Conservation (phyloP, 2,888 invertebrate genomes). For the Oxytorus armatus region DNA sequence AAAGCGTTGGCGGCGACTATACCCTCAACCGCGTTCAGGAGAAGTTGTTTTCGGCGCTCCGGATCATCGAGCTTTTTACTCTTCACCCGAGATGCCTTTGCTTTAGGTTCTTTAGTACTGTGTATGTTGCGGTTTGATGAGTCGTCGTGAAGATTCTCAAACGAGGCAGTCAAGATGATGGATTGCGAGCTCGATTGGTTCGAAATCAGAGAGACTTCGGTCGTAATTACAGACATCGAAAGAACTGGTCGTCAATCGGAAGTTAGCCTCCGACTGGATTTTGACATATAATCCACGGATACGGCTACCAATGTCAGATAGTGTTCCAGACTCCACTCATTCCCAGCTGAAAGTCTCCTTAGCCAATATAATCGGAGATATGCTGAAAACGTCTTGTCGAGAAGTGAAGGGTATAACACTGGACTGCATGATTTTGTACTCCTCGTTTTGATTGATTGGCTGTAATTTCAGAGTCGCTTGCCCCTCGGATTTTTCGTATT, state of each 20-base stretch:
- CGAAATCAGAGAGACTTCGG: conserved; percentile 85
- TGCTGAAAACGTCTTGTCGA: conserved; percentile 86
- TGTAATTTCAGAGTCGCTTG: conserved; percentile 85
- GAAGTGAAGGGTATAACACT: conserved; percentile 89
- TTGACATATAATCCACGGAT: too few relatives aligned
- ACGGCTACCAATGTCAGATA: background rate
- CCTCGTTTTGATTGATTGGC: conserved; percentile 85
- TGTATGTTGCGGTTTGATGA: conserved; percentile 1
- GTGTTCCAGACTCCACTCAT: conserved; percentile 67
- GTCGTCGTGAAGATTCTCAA: conserved; percentile 69
- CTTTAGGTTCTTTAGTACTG: conserved; percentile 43
- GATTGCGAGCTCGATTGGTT: conserved; percentile 85
- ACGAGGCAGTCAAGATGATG: conserved; percentile 83
- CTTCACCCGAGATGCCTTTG: conserved; percentile 62
- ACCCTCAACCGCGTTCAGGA: conserved; percentile 86
- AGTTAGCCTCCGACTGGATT: conserved; percentile 8
- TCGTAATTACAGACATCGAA: conserved; percentile 83
- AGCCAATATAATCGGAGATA: conserved; percentile 84
- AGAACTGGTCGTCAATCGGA: conserved; percentile 9
- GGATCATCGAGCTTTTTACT: conserved; percentile 83
- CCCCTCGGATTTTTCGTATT: conserved; percentile 85
- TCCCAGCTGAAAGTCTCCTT: conserved; percentile 80
- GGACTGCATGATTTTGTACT: conserved; percentile 86
- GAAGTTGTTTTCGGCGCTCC: conserved; percentile 85
- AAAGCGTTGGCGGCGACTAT: conserved; percentile 86